Evolutionary conservation across 2,888 invertebrate genomes (phyloP).

Genomic region (Alloscopus bannaensis): DNA sequence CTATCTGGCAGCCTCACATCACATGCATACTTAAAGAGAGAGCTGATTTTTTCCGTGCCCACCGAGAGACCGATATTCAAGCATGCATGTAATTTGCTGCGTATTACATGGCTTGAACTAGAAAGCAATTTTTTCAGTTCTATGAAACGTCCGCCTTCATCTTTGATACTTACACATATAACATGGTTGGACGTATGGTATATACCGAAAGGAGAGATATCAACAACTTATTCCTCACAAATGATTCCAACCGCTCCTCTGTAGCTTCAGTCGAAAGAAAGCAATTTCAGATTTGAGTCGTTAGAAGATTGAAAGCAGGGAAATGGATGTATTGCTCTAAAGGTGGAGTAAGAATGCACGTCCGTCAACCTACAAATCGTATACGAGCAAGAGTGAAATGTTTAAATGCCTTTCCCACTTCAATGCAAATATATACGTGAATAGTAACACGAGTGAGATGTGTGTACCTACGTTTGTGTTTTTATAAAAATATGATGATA

Average conservation of each 20-base stretch:
- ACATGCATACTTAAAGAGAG: slow-evolving; percentile 58
- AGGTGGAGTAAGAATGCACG: slow-evolving; percentile 55
- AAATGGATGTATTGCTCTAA: slow-evolving; percentile 56
- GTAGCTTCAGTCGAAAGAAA: slow-evolving; percentile 55
- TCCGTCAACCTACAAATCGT: slow-evolving; percentile 56
- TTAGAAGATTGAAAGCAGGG: slow-evolving; percentile 58
- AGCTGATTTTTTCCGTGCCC: slow-evolving; percentile 46
- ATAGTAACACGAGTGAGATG: too few relatives aligned
- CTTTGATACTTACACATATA: too few relatives aligned
- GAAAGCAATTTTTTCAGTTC: neutral
- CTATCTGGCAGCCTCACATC: slow-evolving; percentile 49
- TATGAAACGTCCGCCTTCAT: too few relatives aligned
- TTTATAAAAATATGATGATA: slow-evolving; percentile 46
- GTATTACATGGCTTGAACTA: slow-evolving; percentile 28
- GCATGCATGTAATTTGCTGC: slow-evolving; percentile 42
- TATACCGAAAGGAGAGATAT: too few relatives aligned
- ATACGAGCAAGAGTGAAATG: too few relatives aligned
- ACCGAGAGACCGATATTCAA: slow-evolving; percentile 26
- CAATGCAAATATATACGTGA: slow-evolving; percentile 1
- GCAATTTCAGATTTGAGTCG: slow-evolving; percentile 58
- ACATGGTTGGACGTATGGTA: too few relatives aligned
- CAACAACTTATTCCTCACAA: too few relatives aligned
- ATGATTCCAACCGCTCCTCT: too few relatives aligned
- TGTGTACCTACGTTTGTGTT: too few relatives aligned
- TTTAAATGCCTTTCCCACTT: slow-evolving; percentile 13